phyloP scores from a whole-genome alignment of 2,888 invertebrate genomes.

The Diarsia dahlii region DNA sequence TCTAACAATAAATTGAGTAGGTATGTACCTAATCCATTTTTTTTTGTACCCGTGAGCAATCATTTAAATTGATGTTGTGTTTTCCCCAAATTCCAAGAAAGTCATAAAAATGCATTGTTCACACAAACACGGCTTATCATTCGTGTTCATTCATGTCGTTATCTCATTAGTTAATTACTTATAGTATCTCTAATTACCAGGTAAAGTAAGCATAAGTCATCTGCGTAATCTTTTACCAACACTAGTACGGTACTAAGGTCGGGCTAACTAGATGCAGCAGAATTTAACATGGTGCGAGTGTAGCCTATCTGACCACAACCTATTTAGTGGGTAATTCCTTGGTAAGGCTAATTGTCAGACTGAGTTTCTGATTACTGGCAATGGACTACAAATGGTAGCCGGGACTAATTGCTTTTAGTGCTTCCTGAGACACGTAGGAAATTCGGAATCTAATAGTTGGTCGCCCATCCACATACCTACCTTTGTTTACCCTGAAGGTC shows the following conservation, averaged over 20 bases:
- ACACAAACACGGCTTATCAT: conserved; percentile 10
- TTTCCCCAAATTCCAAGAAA: conserved; percentile 1
- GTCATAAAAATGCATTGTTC: conserved; percentile 3
- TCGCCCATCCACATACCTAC: neutral
- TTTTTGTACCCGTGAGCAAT: neutral
- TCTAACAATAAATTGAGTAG: neutral
- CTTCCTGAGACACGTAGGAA: too few relatives aligned
- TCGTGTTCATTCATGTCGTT: neutral
- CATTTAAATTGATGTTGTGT: too few relatives aligned
- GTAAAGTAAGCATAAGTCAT: conserved; percentile 16
- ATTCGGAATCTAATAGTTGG: too few relatives aligned
- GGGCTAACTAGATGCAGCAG: too few relatives aligned
- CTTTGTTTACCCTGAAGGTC: too few relatives aligned
- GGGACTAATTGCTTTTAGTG: too few relatives aligned
- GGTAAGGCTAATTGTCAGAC: neutral
- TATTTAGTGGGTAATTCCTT: neutral
- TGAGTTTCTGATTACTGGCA: neutral
- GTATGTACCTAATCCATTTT: too few relatives aligned
- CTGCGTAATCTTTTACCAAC: neutral
- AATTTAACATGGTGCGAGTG: too few relatives aligned
- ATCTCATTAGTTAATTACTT: neutral
- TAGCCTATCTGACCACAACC: too few relatives aligned
- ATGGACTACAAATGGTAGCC: too few relatives aligned
- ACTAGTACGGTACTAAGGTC: too few relatives aligned
- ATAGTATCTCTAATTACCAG: conserved; percentile 12